Percentiles rank a stretch among this genome's conserved stretches.
Evolutionary conservation across 2,797 vertebrate species (phyloP).

Genomic region (Mus caroli): DNA sequence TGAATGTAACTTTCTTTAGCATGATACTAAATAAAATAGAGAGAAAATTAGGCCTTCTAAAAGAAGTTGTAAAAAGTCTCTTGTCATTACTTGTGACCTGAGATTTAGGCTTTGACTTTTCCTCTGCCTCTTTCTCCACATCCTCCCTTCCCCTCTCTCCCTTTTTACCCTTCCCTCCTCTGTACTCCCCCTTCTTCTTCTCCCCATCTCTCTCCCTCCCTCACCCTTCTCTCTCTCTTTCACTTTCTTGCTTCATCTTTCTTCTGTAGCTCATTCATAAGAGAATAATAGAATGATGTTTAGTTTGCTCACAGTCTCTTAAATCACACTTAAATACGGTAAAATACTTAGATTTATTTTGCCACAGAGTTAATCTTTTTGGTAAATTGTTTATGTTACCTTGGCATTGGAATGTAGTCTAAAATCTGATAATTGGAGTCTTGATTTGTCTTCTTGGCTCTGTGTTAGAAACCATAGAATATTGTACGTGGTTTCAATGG

Average conservation of each 20-base stretch:
- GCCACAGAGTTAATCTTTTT: constrained; percentile 66
- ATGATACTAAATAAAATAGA: neutral
- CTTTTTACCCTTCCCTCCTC: neutral
- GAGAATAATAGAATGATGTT: neutral
- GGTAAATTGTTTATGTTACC: constrained; percentile 55
- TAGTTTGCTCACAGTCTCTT: constrained; percentile 33
- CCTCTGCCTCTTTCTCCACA: neutral
- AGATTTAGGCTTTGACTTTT: neutral
- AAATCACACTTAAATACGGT: constrained; percentile 64
- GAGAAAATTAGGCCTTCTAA: neutral
- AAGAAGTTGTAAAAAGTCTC: neutral
- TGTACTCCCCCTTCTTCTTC: neutral
- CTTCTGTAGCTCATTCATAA: neutral
- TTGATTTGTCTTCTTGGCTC: constrained; percentile 74
- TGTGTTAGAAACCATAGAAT: constrained; percentile 52
- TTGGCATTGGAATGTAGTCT: constrained; percentile 33
- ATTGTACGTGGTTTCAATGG: constrained; percentile 42
- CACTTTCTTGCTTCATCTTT: neutral
- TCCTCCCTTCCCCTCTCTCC: neutral
- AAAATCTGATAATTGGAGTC: constrained; percentile 58
- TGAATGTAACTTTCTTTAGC: constrained; percentile 23
- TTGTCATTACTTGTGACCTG: constrained; percentile 35
- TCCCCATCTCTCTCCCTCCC: neutral
- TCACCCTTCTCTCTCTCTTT: too few relatives aligned
- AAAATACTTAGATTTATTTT: constrained; percentile 73